Evolutionary conservation across 2,113 vertebrate species (phyloP).

Genomic region (Colistium nudipinnis): DNA sequence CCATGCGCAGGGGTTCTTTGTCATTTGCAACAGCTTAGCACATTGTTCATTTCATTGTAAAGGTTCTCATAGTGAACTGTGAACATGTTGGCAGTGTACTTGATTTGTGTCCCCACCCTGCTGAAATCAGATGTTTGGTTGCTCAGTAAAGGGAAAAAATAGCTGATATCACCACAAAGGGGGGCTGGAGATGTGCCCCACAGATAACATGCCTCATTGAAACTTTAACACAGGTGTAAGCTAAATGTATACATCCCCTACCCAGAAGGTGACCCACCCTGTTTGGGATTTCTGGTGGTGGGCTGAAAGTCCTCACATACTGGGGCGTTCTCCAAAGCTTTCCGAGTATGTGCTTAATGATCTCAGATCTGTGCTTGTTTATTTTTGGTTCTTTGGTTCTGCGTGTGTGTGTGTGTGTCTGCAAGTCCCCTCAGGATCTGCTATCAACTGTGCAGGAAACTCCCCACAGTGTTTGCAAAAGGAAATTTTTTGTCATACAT

Average conservation of each 20-base stretch:
- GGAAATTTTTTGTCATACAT: conserved; percentile 60
- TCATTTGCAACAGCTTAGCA: conserved; percentile 4
- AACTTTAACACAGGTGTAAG: conserved; percentile 6
- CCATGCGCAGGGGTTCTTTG: conserved; percentile 15
- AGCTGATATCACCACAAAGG: not conserved
- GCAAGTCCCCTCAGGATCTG: conserved; percentile 32
- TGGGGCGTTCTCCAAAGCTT: conserved; percentile 16
- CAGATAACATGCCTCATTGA: not conserved
- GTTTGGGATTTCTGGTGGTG: conserved; percentile 17
- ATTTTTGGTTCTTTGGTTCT: conserved; percentile 17
- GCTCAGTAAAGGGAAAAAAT: not conserved
- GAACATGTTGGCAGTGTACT: conserved; percentile 23
- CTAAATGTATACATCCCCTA: not conserved
- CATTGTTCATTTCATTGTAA: conserved; percentile 6
- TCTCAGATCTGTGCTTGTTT: conserved; percentile 35
- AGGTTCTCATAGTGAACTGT: conserved; percentile 2
- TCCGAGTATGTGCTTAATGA: conserved; percentile 12
- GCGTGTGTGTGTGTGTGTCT: not conserved
- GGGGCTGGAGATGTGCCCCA: not conserved
- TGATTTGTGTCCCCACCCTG: conserved; percentile 36
- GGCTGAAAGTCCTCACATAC: conserved; percentile 23
- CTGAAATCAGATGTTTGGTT: conserved; percentile 27
- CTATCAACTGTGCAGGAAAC: conserved; percentile 63
- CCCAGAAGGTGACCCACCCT: not conserved
- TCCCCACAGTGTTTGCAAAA: conserved; percentile 51